Percentiles rank a stretch among this genome's conserved stretches.
Evolutionary conservation across 2,888 invertebrate species (phyloP).

Genomic region (Metopia argyrocephala): DNA sequence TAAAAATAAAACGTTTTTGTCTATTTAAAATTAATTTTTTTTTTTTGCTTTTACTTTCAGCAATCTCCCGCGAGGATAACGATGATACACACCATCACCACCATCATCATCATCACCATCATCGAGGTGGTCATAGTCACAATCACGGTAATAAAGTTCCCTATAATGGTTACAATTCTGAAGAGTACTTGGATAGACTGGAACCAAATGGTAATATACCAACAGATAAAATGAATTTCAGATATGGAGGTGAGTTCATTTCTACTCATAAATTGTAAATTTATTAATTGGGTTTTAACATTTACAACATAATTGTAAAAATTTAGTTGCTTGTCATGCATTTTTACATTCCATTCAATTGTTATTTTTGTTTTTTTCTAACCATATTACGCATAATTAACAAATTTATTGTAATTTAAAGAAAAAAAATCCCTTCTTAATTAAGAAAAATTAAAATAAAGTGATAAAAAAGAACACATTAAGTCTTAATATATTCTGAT

Average conservation of each 20-base stretch:
- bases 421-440: too few relatives aligned
- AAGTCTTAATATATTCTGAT: too few relatives aligned
- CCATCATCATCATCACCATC: constrained; percentile 82
- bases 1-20: not conserved
- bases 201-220: constrained; percentile 96
- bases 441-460: too few relatives aligned
- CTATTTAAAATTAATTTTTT: not conserved
- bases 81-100: constrained; percentile 82
- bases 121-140: constrained; percentile 79
- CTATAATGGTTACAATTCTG: constrained; percentile 93
- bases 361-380: not conserved
- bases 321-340: too few relatives aligned
- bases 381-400: not conserved
- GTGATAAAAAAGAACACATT: too few relatives aligned
- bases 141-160: constrained; percentile 86
- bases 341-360: too few relatives aligned
- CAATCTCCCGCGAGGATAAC: constrained; percentile 94
- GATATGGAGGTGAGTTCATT: constrained; percentile 81
- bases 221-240: constrained; percentile 88
- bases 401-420: constrained; percentile 33
- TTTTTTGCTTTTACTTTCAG: constrained; percentile 81
- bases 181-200: constrained; percentile 94
- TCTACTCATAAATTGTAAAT: not conserved
- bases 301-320: too few relatives aligned
- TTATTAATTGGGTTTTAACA: too few relatives aligned